Evolutionary conservation across 2,797 vertebrate species (phyloP), one percentile per base, ranked within the genome.

Genomic region (Rhynchonycteris naso): DNA sequence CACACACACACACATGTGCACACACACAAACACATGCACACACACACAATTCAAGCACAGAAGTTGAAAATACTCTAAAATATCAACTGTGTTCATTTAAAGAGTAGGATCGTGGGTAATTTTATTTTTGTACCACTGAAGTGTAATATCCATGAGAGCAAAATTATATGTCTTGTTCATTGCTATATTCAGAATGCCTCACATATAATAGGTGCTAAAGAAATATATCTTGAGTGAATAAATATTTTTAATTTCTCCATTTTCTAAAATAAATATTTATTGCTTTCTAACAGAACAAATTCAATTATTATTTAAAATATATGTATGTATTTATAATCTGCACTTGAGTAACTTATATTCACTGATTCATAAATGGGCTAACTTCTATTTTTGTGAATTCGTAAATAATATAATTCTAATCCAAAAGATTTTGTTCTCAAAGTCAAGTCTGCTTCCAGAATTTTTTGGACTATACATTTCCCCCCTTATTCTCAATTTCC

Each of bases 181-280:
- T 63, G 58, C 33, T 68, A 35, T 79, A 52, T 79, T 88, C 38
- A 83, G 30, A 63, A 72, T 79, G 43, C 33, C 61, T 95, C 58
- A 87, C 50, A 80, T 14, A 59, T 68, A 88, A 68, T 61, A 87
- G 6, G 13, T 86, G 47, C 11, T 90, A 74, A 90, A 79, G 38
- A 92, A 79, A 79, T 7, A n/a, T 38, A 61, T 54, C 18, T 87
- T 61, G n/a, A 83, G 52, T 47, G 15, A 90, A 58, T 35, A 5
- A 71, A 52, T 38, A 69, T 59, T 72, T 81, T 75, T 76, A 75
- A 82, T 76, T 91, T 83, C 24, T 52, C 54, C 16, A 75, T 92
- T 88, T 72, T 59, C 58, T 88, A 83, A 90, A 88, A 69, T 94
- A 74, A 72, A 8, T 47, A 47, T 54, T 86, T 80, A 22, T 26